A percentile compares a stretch with the other conserved stretches of the same genome.
These are phyloP conservation scores for Mactromeris polynyma DNA, from an alignment of 2,888 invertebrate genomes.

Conservation along the genomic window DNA sequence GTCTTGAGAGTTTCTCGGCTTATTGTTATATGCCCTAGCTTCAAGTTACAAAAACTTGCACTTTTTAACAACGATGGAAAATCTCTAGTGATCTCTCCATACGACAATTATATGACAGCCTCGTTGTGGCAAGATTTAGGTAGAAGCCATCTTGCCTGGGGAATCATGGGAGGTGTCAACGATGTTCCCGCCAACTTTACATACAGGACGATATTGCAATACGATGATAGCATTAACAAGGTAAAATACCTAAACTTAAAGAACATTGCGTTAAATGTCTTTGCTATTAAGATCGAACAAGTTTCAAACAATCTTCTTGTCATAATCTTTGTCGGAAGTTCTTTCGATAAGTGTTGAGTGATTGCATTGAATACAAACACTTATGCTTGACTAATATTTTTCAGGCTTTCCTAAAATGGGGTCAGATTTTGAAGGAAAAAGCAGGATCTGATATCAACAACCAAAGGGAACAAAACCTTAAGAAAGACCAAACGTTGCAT, in stretches of 20 bases:
- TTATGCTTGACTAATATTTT: neutral
- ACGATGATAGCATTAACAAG: constrained; percentile 55
- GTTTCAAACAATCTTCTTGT: no score
- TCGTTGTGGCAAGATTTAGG: constrained; percentile 70
- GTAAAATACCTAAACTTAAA: constrained; percentile 7
- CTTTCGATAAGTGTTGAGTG: no score
- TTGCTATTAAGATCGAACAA: no score
- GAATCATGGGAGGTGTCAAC: constrained; percentile 80
- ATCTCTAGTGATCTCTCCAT: constrained; percentile 74
- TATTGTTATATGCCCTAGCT: no score
- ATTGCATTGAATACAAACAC: no score
- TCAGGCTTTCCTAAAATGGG: constrained; percentile 62
- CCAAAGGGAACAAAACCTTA: no score
- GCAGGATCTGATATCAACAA: no score
- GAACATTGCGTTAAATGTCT: no score
- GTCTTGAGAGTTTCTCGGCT: no score
- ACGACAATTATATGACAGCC: constrained; percentile 77
- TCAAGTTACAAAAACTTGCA: no score
- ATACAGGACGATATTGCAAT: constrained; percentile 51
- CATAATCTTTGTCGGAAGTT: no score
- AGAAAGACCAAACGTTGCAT: constrained; percentile 61
- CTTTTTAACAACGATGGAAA: constrained; percentile 74
- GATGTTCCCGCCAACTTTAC: constrained; percentile 54
- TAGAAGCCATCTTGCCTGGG: constrained; percentile 74
- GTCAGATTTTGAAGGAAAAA: constrained; percentile 22